These are phyloP conservation scores for Gobiocypris rarus DNA, from an alignment of 2,113 vertebrate species.

Conservation along the genomic window DNA sequence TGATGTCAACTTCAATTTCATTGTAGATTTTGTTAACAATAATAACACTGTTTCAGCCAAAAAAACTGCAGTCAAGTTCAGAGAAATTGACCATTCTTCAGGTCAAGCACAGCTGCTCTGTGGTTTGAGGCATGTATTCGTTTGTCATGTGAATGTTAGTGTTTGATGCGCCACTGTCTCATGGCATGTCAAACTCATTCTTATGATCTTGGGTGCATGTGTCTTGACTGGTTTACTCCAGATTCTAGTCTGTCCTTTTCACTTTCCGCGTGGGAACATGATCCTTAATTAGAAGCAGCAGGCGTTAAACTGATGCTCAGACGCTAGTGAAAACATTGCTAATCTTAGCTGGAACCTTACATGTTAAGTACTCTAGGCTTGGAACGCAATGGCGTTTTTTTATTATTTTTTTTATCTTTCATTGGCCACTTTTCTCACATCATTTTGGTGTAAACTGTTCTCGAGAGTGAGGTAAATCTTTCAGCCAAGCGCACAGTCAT, in stretches of 20 bases:
- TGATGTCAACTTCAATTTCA: no score
- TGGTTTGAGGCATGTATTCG: conserved; percentile 39
- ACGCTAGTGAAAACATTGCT: conserved; percentile 44
- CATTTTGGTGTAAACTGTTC: conserved; percentile 19
- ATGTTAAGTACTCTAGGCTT: conserved; percentile 13
- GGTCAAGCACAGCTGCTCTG: conserved; percentile 8
- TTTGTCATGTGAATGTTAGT: conserved; percentile 49
- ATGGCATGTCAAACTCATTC: conserved; percentile 56
- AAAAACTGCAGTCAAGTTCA: conserved; percentile 8
- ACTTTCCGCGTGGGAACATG: conserved; percentile 44
- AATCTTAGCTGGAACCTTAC: conserved; percentile 41
- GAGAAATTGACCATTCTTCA: conserved; percentile 16
- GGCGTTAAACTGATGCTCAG: conserved; percentile 51
- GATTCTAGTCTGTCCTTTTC: conserved; percentile 50
- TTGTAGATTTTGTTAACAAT: no score
- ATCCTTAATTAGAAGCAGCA: conserved; percentile 51
- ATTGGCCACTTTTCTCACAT: conserved; percentile 24
- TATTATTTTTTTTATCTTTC: not conserved
- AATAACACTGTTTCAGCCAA: no score
- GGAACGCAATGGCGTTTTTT: not conserved
- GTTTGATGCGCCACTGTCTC: conserved; percentile 50
- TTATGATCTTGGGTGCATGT: conserved; percentile 43
- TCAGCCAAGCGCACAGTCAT: not conserved
- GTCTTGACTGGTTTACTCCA: conserved; percentile 52
- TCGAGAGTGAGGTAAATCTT: conserved; percentile 17